Base-by-base conservation (phyloP, 1,140 invertebrate species). In the Aethina tumida region DNA sequence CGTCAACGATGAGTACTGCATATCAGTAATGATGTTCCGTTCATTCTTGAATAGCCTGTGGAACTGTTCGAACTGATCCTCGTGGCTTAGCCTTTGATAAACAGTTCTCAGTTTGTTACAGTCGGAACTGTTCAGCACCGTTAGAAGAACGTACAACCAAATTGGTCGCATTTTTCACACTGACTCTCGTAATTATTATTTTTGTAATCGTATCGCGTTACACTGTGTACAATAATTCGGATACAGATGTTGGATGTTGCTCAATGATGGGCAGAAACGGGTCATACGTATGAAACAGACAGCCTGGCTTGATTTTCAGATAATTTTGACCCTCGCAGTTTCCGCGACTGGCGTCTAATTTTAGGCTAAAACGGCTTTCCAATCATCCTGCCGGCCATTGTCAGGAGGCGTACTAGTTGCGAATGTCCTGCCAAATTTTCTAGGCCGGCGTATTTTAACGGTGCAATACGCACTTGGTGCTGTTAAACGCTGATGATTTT, bases 1-100 rank as follows among this genome's bases (percentile, higher is more conserved):
- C 3, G 81, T 84, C 50, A 81, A 70, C 47, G 74, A 69, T 30
- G 77, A 66, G 50, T 74, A 69, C 43, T 71, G 65, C 4, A 84
- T 60, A 21, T 73, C 77, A 5, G 36, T 32, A 9, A 18, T 41
- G 4, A 27, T 32, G 3, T 35, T 6, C 1, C 31, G 21, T 22
- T 41, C 45, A 19, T 33, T 35, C 4, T 40, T 20, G 3, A 54
- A n/a, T 18, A 49, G 33, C 4, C 32, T 31, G 6, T 32, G 32
- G 34, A 49, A 54, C 3, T 38, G 39, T 10, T 30, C 26, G 5
- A 52, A 39, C 20, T 46, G 39, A 5, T 25, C 22, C 5, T 41
- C 35, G 38, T 41, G 31, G 5, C 13, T 26, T 7, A 46, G 33
- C n/a, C 28, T 35, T 12, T 42, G 34, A 28, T 39, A 39, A 4